These are phyloP conservation scores for Danio choprae DNA, from an alignment of 2,797 vertebrate genomes.

Conservation along the genomic window DNA sequence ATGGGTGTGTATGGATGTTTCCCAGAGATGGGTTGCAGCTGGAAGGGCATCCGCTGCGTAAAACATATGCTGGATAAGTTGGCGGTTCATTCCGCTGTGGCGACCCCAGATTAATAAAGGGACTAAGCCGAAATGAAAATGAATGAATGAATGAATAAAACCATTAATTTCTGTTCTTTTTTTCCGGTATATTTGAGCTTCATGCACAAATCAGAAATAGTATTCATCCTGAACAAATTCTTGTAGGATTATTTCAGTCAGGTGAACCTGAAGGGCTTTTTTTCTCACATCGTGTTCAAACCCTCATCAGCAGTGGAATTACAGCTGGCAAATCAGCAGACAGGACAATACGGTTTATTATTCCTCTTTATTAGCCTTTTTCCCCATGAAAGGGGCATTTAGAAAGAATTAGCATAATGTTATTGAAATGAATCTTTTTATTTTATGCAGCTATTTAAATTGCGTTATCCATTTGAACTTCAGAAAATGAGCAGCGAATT, in stretches of 20 bases:
- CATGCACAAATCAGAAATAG: slow-evolving; percentile 29
- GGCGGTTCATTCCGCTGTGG: too few relatives aligned
- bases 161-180: too few relatives aligned
- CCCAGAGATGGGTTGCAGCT: too few relatives aligned
- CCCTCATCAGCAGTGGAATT: slow-evolving; percentile 52
- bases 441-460: slow-evolving; percentile 44
- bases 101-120: too few relatives aligned
- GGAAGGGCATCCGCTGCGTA: too few relatives aligned
- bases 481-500: slow-evolving; percentile 54
- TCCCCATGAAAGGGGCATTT: slow-evolving; percentile 40
- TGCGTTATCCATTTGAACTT: slow-evolving; percentile 54
- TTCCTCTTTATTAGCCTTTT: slow-evolving; percentile 49
- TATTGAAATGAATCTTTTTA: slow-evolving; percentile 43
- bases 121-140: too few relatives aligned
- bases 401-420: slow-evolving; percentile 57
- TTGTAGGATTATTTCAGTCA: slow-evolving; percentile 58
- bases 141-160: too few relatives aligned
- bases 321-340: slow-evolving; percentile 44
- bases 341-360: slow-evolving; percentile 55
- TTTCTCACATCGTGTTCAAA: slow-evolving; percentile 42
- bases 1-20: too few relatives aligned
- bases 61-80: too few relatives aligned
- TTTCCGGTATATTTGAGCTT: too few relatives aligned
- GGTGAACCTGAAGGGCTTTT: slow-evolving; percentile 50
- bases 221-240: slow-evolving; percentile 63